These are phyloP conservation scores for Lepidocolaptes lacrymiger DNA, from an alignment of 2,797 vertebrate species.

Conservation along the genomic window DNA sequence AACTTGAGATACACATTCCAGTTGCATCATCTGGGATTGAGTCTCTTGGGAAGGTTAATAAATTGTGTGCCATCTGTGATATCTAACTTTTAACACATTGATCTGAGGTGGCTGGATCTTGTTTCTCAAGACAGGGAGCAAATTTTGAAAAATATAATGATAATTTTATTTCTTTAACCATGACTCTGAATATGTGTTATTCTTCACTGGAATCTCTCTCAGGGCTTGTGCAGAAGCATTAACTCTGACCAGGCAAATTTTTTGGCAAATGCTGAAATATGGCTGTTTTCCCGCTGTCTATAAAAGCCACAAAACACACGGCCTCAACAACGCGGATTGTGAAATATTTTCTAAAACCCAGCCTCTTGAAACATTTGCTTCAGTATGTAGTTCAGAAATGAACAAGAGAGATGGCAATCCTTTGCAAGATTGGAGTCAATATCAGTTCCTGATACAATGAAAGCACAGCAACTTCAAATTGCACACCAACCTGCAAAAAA, in stretches of 20 bases:
- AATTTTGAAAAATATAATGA: not conserved
- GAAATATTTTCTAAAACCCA: not conserved
- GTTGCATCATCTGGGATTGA: conserved; percentile 32
- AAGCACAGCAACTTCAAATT: not conserved
- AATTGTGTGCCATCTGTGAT: conserved; percentile 42
- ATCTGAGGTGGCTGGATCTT: not conserved
- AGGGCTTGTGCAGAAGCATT: not conserved
- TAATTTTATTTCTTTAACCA: not conserved
- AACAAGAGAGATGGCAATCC: not conserved
- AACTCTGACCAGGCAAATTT: not conserved
- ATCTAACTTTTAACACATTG: conserved; percentile 7
- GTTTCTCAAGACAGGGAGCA: not conserved
- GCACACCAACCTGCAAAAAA: not conserved
- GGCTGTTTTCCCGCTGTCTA: not conserved
- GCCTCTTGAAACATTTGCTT: not conserved
- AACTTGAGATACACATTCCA: conserved; percentile 8
- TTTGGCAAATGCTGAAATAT: not conserved
- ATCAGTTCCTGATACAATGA: not conserved
- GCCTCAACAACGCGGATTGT: not conserved
- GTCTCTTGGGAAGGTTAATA: conserved; percentile 44
- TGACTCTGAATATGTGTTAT: not conserved
- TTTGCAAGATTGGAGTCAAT: not conserved
- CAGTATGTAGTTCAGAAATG: not conserved
- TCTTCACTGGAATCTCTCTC: not conserved
- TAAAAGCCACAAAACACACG: not conserved